Conservation (phyloP, 1,140 invertebrate genomes). For the Centruroides vittatus region DNA sequence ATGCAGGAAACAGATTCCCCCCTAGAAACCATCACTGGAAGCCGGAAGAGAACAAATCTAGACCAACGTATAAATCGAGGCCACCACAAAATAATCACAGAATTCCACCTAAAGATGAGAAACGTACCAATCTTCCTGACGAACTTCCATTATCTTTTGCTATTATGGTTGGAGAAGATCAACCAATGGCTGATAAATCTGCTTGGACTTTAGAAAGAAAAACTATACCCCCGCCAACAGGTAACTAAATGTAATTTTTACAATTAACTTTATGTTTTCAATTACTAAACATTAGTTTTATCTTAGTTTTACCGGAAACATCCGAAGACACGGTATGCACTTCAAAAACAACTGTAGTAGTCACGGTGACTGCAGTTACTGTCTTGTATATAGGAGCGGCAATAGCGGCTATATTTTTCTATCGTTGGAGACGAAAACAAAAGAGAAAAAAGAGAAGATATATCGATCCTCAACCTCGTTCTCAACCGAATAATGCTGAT, state of each 20-base stretch:
- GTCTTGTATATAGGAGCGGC: conserved; percentile 8
- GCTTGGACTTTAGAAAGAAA: background rate
- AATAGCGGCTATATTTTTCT: conserved; percentile 5
- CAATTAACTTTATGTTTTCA: background rate
- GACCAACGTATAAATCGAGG: conserved; percentile 1
- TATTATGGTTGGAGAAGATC: conserved; percentile 15
- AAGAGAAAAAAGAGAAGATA: conserved; percentile 7
- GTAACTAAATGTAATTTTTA: background rate
- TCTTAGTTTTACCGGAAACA: too few relatives aligned
- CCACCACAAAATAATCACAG: conserved; percentile 6
- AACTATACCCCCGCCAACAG: background rate
- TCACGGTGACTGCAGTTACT: conserved; percentile 8
- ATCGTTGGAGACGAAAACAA: conserved; percentile 12
- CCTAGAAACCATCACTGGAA: background rate
- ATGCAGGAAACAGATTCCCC: background rate
- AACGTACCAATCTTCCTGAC: conserved; percentile 10
- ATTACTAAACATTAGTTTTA: too few relatives aligned
- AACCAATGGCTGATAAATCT: background rate
- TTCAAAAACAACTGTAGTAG: conserved; percentile 11
- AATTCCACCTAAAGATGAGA: conserved; percentile 6
- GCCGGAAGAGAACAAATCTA: background rate
- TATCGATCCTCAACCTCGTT: conserved; percentile 1
- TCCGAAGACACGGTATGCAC: conserved; percentile 12
- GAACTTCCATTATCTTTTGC: conserved; percentile 15
- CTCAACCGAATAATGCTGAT: conserved; percentile 8